Percentiles rank a stretch among this genome's conserved stretches.
Evolutionary conservation across 2,888 invertebrate species (phyloP).

Genomic region (Caenorhabditis sp.): DNA sequence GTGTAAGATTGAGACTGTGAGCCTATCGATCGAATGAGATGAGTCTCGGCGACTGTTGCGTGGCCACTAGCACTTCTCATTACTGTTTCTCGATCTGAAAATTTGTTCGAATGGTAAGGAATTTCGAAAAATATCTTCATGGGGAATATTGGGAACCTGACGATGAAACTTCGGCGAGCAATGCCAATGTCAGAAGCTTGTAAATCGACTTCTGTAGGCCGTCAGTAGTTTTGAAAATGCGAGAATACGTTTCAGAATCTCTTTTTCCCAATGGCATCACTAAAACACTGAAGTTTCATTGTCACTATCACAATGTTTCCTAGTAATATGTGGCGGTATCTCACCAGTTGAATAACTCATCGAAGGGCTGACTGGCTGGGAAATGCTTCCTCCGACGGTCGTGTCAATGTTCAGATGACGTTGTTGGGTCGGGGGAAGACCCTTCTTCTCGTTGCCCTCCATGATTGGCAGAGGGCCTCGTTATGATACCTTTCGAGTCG

Average conservation of each 20-base stretch:
- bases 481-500: constrained; percentile 41
- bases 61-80: constrained; percentile 71
- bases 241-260: too few relatives aligned
- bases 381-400: constrained; percentile 55
- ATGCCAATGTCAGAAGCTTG: too few relatives aligned
- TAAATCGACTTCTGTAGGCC: too few relatives aligned
- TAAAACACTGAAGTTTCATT: too few relatives aligned
- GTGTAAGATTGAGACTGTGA: constrained; percentile 75
- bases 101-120: background rate
- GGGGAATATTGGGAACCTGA: too few relatives aligned
- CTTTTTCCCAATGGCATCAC: too few relatives aligned
- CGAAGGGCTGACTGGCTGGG: constrained; percentile 60
- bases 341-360: constrained; percentile 67
- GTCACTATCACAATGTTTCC: too few relatives aligned
- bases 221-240: too few relatives aligned
- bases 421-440: constrained; percentile 46
- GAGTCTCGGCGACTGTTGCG: constrained; percentile 75
- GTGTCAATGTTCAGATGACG: constrained; percentile 63
- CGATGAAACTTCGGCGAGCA: too few relatives aligned
- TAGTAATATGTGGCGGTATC: too few relatives aligned
- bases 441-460: constrained; percentile 63
- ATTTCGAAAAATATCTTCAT: background rate
- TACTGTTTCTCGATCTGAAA: constrained; percentile 78
- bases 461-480: constrained; percentile 38
- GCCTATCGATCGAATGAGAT: constrained; percentile 72